Base-by-base conservation (phyloP, 2,797 vertebrate genomes). In the Melanotaenia pygmaea region DNA sequence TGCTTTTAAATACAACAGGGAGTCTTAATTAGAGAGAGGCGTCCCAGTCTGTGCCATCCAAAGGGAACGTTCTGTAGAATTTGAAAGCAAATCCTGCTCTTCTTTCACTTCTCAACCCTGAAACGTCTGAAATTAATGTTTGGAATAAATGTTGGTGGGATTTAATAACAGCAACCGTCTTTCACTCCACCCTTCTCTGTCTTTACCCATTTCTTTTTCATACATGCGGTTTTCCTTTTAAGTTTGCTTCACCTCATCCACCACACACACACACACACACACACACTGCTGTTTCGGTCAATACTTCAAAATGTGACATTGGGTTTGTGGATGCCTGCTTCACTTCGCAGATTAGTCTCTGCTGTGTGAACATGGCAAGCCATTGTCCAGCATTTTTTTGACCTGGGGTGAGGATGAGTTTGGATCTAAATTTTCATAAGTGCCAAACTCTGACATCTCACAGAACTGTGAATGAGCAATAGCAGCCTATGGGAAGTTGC, bases 41-140 rank as follows among this genome's bases (percentile, higher is more conserved):
- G 67, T 89, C 85, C 69, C 79, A 61, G 80, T 88, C 77, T 59
- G 67, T 78, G 75, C 54, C 74, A 38, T 89, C 87, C 84, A 76
- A 78, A 20, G 91, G 91, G 91, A 90, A 82, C 51, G 63, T 85
- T 83, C 78, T 72, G 76, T 54, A 72, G 82, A 91, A 92, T 87
- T 92, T 90, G 84, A 93, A 93, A 94, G 91, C 83, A 87, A 91
- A 92, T 92, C 92, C 79, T 70, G 70, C 71, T 82, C 80, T 88
- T 74, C 79, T 79, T 88, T 84, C 64, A 81, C 84, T 89, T 73
- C 64, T 85, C 83, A 91, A 87, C 88, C 83, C 84, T 88, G 81
- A 88, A 92, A 90, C 10, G 32, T 83, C 82, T 88, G 84, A 91
- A 92, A 93, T 92, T 81, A 91, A 91, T 75, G 82, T 83, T 86